Evolutionary conservation across 2,113 vertebrate genomes (phyloP).

Genomic region (Ammospiza caudacuta): DNA sequence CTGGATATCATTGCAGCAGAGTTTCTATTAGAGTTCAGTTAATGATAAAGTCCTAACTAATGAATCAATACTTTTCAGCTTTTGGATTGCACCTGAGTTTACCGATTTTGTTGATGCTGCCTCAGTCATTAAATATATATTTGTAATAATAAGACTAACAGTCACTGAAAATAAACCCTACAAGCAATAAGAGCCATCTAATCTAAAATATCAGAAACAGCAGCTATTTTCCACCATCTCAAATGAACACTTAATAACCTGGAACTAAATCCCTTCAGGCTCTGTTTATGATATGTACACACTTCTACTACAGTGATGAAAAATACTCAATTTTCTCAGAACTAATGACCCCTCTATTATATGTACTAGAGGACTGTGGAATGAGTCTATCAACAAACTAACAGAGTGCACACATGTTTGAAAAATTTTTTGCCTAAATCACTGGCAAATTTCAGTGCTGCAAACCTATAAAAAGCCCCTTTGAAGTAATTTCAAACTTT

Average conservation of each 20-base stretch:
- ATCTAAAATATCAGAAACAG: slow-evolving; percentile 46
- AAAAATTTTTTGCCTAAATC: slow-evolving; percentile 25
- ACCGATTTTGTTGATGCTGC: neutral
- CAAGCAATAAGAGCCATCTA: neutral
- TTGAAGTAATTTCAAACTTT: neutral
- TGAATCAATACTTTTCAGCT: neutral
- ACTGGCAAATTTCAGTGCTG: slow-evolving; percentile 29
- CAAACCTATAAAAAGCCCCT: neutral
- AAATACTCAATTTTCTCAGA: slow-evolving; percentile 51
- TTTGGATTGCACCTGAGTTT: neutral
- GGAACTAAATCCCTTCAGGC: slow-evolving; percentile 70
- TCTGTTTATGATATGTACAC: slow-evolving; percentile 60
- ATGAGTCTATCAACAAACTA: slow-evolving; percentile 53
- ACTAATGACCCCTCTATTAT: slow-evolving; percentile 63
- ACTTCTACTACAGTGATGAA: slow-evolving; percentile 57
- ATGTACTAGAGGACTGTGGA: slow-evolving; percentile 32
- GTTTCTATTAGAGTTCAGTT: neutral
- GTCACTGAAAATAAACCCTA: slow-evolving; percentile 19
- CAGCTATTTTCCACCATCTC: slow-evolving; percentile 33
- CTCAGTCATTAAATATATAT: slow-evolving; percentile 11
- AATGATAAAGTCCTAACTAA: neutral
- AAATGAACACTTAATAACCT: slow-evolving; percentile 68
- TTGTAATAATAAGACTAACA: slow-evolving; percentile 16
- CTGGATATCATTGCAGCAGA: neutral
- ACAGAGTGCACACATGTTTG: slow-evolving; percentile 26